These are phyloP conservation scores for Cotesia typhae DNA, from an alignment of 1,140 invertebrate genomes.

Conservation along the genomic window DNA sequence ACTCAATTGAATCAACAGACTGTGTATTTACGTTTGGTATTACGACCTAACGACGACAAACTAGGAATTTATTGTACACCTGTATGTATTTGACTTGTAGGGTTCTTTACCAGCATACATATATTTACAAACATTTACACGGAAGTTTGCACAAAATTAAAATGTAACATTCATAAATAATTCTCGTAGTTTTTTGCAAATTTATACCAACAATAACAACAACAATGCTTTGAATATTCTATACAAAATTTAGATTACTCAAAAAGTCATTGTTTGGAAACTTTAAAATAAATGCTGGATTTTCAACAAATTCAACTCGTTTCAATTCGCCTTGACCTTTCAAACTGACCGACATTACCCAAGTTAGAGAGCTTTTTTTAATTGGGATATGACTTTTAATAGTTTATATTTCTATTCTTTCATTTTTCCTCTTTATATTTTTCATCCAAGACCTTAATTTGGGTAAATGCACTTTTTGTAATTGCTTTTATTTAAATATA, in stretches of 20 bases:
- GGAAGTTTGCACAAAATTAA: no score
- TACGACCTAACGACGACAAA: constrained; percentile 6
- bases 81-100: no score
- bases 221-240: neutral
- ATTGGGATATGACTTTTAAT: neutral
- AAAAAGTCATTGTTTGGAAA: neutral
- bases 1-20: constrained; percentile 10
- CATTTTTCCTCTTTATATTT: neutral
- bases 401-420: neutral
- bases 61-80: constrained; percentile 14
- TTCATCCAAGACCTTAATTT: neutral
- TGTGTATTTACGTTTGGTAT: constrained; percentile 20
- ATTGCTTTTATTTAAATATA: no score
- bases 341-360: constrained; percentile 8
- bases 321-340: constrained; percentile 5
- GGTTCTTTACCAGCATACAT: no score
- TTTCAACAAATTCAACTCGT: neutral
- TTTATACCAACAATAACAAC: no score
- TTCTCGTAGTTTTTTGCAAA: no score
- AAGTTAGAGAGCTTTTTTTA: constrained; percentile 4
- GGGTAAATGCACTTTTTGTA: no score
- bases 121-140: no score
- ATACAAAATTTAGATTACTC: neutral
- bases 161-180: no score
- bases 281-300: neutral